A percentile compares a stretch with the other conserved stretches of the same genome.
Evolutionary conservation across 1,140 invertebrate species (phyloP).

Genomic region (Drosophila tristis): DNA sequence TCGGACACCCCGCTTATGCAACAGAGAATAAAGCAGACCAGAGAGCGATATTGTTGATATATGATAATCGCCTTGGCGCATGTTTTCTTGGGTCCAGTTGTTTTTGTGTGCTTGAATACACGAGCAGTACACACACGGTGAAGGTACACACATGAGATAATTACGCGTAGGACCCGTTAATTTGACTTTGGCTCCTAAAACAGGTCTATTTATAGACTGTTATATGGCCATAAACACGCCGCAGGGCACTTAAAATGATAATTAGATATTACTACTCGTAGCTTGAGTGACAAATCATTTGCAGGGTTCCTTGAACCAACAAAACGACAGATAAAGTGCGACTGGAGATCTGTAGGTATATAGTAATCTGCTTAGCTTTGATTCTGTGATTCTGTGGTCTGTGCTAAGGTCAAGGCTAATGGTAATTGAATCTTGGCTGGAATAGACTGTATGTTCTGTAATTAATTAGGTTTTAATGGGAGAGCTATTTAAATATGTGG

Average conservation of each 20-base stretch:
- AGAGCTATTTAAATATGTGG: not conserved
- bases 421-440: not conserved
- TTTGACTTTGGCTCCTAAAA: not conserved
- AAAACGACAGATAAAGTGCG: no score
- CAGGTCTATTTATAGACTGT: conserved; percentile 3
- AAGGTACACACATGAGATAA: conserved; percentile 4
- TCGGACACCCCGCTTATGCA: conserved; percentile 17
- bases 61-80: conserved; percentile 60
- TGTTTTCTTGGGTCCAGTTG: conserved; percentile 29
- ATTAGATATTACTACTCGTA: conserved; percentile 1
- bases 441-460: not conserved
- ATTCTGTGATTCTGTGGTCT: not conserved
- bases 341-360: no score
- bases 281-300: conserved; percentile 14
- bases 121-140: not conserved
- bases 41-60: conserved; percentile 43
- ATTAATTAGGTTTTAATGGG: not conserved
- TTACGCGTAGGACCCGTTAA: conserved; percentile 10
- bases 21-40: conserved; percentile 7
- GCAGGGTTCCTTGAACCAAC: conserved; percentile 14
- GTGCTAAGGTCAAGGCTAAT: conserved; percentile 26
- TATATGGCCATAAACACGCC: not conserved
- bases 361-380: no score
- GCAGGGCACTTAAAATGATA: conserved; percentile 21
- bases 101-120: not conserved